A percentile compares a stretch with the other conserved stretches of the same genome.
phyloP scores from a whole-genome alignment of 2,888 invertebrate genomes.

The Xestobium rufovillosum region DNA sequence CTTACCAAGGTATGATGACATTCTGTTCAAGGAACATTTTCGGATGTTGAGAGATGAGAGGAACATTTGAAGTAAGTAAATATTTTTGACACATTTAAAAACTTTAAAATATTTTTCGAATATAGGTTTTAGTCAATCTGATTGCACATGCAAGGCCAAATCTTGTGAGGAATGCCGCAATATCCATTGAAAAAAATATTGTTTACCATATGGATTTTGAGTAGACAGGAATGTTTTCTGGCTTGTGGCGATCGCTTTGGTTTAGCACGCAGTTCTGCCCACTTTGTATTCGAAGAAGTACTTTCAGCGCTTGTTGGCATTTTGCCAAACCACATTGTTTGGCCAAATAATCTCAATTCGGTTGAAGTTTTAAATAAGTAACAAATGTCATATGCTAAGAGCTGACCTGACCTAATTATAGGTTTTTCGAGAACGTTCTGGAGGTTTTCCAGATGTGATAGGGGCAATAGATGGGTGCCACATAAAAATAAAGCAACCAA shows the following conservation, averaged over 20 bases:
- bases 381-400: not conserved
- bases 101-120: too few species aligned
- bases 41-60: too few species aligned
- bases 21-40: too few species aligned
- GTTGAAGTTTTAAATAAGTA: too few species aligned
- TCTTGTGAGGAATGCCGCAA: too few species aligned
- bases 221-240: constrained; percentile 3
- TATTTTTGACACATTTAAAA: too few species aligned
- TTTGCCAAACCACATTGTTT: not conserved
- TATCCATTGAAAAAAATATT: constrained; percentile 7
- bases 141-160: too few species aligned
- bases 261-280: constrained; percentile 1
- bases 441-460: constrained; percentile 11
- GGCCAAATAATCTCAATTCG: constrained; percentile 3
- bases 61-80: too few species aligned
- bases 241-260: constrained; percentile 1
- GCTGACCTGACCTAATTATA: not conserved
- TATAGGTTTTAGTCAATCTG: too few species aligned
- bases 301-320: not conserved
- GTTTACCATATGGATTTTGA: constrained; percentile 8
- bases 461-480: constrained; percentile 15
- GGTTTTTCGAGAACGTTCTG: not conserved
- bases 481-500: constrained; percentile 12
- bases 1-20: too few species aligned
- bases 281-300: constrained; percentile 6